These are phyloP conservation scores for Centruroides vittatus DNA, from an alignment of 1,140 invertebrate genomes.

Conservation along the genomic window DNA sequence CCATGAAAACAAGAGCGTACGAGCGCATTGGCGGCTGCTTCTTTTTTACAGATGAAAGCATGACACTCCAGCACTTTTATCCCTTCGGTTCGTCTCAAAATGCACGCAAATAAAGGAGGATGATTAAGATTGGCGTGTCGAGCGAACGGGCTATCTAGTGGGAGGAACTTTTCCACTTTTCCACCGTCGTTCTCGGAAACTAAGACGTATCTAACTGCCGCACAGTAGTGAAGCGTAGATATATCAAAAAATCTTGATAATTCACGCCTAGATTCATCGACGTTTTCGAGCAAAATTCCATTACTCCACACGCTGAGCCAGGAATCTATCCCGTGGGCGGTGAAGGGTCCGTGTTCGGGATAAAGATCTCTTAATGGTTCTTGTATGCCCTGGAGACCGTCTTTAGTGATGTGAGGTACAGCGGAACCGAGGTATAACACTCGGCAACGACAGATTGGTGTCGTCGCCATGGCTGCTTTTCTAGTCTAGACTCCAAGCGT, in stretches of 20 bases:
- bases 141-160: conserved; percentile 89
- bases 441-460: conserved; percentile 85
- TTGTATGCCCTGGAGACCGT: conserved; percentile 95
- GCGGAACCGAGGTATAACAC: conserved; percentile 97
- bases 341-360: conserved; percentile 59
- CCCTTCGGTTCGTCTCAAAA: conserved; percentile 82
- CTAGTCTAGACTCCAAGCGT: too few relatives aligned
- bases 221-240: conserved; percentile 90
- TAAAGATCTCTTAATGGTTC: conserved; percentile 93
- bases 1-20: conserved; percentile 89
- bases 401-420: conserved; percentile 93
- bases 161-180: conserved; percentile 67
- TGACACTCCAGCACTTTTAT: conserved; percentile 99
- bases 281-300: conserved; percentile 87
- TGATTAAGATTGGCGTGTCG: conserved; percentile 51
- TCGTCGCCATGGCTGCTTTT: conserved; percentile 31
- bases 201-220: conserved; percentile 71
- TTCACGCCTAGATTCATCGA: conserved; percentile 87
- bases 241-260: conserved; percentile 96
- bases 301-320: conserved; percentile 97
- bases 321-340: conserved; percentile 84
- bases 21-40: conserved; percentile 83
- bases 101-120: conserved; percentile 93
- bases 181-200: conserved; percentile 39
- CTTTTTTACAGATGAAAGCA: conserved; percentile 93